Base-by-base conservation (phyloP, 1,140 invertebrate genomes). In the Trachymyrmex septentrionalis region DNA sequence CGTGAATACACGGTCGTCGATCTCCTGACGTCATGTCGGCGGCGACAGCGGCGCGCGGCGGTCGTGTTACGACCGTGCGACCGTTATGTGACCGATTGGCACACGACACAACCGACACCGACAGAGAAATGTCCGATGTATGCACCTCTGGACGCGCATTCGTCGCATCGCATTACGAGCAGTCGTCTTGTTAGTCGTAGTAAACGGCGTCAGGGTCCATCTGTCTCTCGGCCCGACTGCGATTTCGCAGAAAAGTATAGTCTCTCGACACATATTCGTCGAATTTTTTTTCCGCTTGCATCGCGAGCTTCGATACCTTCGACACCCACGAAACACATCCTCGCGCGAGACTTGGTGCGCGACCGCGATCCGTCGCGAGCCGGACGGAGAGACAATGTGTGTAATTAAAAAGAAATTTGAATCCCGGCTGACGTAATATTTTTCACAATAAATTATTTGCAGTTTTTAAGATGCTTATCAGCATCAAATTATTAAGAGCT, bases 51-150 rank as follows among this genome's bases (percentile, higher is more conserved):
- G 86, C 90, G 76, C 76, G 64, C 63, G 92, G 87, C 91, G 91
- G 90, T 92, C 93, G 92, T 92, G 91, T 94, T 92, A 94, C 92
- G 92, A 93, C 89, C 92, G 89, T 92, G 91, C 92, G 93, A 93
- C 94, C 93, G 94, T 95, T 95, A 95, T 93, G 91, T 94, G 94
- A 94, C 94, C 94, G 92, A 95, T 93, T 93, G 88, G 88, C 91
- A 91, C 90, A 90, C 91, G 92, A 92, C 77, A 92, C 77, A 38
- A 80, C 63, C 48, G 48, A 71, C 73, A 76, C 69, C 86, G 88
- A 73, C 78, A 44, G 76, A 78, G 66, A 85, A 69, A 78, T 50
- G 55, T 64, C 85, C 48, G 69, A 72, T 61, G 80, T 80, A 50
- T 66, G 85, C 92, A 90, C 91, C 87, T 91, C 88, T 81, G 77